phyloP scores from a whole-genome alignment of 2,888 invertebrate genomes.

The Pantelozetes paolii region DNA sequence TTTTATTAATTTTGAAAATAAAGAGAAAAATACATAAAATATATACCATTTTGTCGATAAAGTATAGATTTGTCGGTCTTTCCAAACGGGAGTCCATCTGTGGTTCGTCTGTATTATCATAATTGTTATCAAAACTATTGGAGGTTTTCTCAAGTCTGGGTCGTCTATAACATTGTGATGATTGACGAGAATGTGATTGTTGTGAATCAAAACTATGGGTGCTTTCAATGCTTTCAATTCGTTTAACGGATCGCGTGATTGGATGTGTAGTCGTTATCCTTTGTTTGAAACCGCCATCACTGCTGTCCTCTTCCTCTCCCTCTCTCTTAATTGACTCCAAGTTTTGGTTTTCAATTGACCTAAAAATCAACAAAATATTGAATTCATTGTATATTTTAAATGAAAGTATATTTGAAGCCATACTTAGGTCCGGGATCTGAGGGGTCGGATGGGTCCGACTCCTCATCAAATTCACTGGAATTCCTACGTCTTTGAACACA shows the following conservation, averaged over 20 bases:
- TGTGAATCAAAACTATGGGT: background rate
- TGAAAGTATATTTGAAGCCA: background rate
- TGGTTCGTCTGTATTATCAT: background rate
- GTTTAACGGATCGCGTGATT: slow-evolving; percentile 20
- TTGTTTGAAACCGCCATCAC: slow-evolving; percentile 41
- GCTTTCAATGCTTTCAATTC: slow-evolving; percentile 19
- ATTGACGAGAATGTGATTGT: background rate
- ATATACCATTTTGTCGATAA: slow-evolving; percentile 6
- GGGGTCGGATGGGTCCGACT: background rate
- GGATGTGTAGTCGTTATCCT: background rate
- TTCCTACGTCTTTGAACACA: slow-evolving; percentile 40
- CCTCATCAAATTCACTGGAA: background rate
- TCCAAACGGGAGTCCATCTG: slow-evolving; percentile 3
- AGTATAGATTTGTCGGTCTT: slow-evolving; percentile 30
- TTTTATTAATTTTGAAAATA: no score
- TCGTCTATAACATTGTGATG: background rate
- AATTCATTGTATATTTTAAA: background rate
- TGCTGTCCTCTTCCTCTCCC: slow-evolving; percentile 37
- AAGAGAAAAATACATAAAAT: background rate
- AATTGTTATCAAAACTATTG: slow-evolving; percentile 13
- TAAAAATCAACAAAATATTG: background rate
- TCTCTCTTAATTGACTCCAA: background rate
- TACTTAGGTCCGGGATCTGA: background rate
- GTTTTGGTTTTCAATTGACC: background rate
- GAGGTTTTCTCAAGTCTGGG: background rate